Conservation (phyloP, 1,140 invertebrate genomes). For the Monomorium pharaonis region DNA sequence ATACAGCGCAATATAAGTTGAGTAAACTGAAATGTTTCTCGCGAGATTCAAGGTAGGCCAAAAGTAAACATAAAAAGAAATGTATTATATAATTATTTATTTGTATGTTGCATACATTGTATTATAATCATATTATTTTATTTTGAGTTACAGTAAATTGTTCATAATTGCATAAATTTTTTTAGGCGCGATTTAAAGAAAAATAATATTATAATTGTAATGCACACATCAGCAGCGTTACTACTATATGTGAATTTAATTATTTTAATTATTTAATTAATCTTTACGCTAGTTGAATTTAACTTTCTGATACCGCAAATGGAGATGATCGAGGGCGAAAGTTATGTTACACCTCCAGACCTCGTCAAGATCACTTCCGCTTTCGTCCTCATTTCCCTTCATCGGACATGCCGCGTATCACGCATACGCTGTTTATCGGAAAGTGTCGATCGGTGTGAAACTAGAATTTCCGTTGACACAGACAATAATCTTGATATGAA, state of each 20-base stretch:
- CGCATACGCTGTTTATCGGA: neutral
- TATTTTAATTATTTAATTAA: slow-evolving; percentile 4
- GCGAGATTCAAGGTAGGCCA: neutral
- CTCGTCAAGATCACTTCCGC: neutral
- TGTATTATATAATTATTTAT: neutral
- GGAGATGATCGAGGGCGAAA: neutral
- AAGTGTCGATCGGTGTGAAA: neutral
- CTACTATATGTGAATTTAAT: neutral
- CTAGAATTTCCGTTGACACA: neutral
- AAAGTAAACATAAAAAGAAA: neutral
- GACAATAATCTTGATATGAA: slow-evolving; percentile 51
- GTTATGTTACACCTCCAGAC: neutral
- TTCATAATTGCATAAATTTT: neutral
- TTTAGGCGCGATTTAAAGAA: neutral
- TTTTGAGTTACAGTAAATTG: neutral
- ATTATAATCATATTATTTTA: neutral
- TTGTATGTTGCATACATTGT: neutral
- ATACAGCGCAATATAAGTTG: neutral
- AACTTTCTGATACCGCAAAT: neutral
- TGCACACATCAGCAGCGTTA: neutral
- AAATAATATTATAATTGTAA: neutral
- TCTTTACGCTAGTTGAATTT: neutral
- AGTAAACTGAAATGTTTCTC: neutral
- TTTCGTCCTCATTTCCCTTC: neutral
- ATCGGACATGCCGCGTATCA: neutral